phyloP scores from a whole-genome alignment of 2,797 vertebrate genomes.

The Sarcophilus harrisii region DNA sequence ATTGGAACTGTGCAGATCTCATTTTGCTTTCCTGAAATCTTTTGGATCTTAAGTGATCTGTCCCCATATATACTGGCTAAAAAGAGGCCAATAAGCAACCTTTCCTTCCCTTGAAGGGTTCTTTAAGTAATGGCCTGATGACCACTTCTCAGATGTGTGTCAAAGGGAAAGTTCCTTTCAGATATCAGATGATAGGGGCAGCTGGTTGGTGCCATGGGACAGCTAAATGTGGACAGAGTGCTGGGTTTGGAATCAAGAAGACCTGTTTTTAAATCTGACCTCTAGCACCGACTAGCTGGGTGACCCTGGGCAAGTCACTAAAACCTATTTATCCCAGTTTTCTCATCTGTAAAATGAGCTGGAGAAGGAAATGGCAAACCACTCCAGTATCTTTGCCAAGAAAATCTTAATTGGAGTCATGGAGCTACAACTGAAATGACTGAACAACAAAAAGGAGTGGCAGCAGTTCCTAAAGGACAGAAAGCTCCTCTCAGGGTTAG shows the following conservation, averaged over 20 bases:
- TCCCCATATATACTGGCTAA: not conserved
- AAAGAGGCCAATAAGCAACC: not conserved
- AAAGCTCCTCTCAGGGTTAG: not conserved
- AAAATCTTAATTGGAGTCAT: not conserved
- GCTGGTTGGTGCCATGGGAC: not conserved
- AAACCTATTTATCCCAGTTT: not conserved
- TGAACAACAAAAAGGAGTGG: not conserved
- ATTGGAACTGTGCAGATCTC: not conserved
- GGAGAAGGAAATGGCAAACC: not conserved
- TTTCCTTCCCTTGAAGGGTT: not conserved
- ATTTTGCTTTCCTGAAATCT: constrained; percentile 17
- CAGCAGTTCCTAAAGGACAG: not conserved
- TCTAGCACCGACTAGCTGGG: not conserved
- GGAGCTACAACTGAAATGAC: not conserved
- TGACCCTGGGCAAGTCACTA: not conserved
- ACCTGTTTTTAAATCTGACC: not conserved
- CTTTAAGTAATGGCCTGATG: not conserved
- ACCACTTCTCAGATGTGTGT: not conserved
- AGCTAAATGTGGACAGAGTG: not conserved
- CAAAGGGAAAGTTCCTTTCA: not conserved
- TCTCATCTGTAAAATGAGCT: not conserved
- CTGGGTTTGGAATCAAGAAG: not conserved
- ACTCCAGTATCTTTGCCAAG: not conserved
- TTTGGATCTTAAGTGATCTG: not conserved
- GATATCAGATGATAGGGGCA: not conserved